Evolutionary conservation across 1,140 invertebrate species (phyloP), one percentile per base, ranked within the genome.

Genomic region (Antheraea pernyi): DNA sequence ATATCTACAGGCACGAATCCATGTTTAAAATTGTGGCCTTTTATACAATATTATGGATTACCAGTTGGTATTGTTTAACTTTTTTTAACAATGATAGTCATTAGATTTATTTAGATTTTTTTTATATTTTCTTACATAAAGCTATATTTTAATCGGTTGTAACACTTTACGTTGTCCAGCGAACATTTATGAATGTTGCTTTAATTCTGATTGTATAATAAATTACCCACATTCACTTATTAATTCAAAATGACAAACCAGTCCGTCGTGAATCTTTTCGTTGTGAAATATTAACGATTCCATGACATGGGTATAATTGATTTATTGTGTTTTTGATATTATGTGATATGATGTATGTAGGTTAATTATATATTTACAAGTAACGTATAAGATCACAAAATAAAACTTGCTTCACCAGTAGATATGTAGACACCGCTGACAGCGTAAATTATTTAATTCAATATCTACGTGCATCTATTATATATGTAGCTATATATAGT

Each of bases 171-270:
- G 39, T 42, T 53, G 16, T 16, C 5, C 5, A 36, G 37, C 48
- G 39, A n/a, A 19, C 8, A 19, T 37, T 37, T n/a, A 42, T 46
- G 19, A 62, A 68, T 48, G 19, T 19, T 61, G 61, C 61, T 68
- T 61, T 62, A 22, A 62, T 19, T n/a, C 11, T 5, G n/a, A 13
- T 53, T n/a, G 18, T 19, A 36, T 53, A 53, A 53, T 53, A 53
- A 13, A 16, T 53, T 53, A 53, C 13, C 13, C 10, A 53, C 46
- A n/a, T 53, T 53, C 46, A 53, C 46, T 53, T 53, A 53, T n/a
- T 53, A 53, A 53, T 53, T 53, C 46, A 16, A 53, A n/a, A 13
- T 53, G 46, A 53, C 16, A 53, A 53, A 53, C 46, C 46, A 53
- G 46, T 53, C 46, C 13, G 16, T 53, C 46, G 46, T n/a, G 46